phyloP scores from a whole-genome alignment of 2,113 vertebrate genomes.

The Dromiciops gliroides region DNA sequence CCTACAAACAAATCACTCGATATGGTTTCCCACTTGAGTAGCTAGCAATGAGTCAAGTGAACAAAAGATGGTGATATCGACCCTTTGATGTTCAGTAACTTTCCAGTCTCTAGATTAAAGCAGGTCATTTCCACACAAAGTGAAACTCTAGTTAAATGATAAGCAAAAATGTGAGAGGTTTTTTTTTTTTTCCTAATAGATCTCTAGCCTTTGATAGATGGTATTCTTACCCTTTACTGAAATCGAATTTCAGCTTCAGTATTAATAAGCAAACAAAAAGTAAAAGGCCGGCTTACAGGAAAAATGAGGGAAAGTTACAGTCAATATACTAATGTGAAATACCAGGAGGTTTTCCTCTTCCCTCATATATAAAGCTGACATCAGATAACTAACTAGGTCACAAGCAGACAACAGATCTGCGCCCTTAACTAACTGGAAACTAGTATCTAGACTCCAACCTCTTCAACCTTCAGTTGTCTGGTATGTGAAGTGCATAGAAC shows the following conservation, averaged over 20 bases:
- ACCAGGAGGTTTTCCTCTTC: neutral
- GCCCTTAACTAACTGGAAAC: neutral
- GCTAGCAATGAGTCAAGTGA: neutral
- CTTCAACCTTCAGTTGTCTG: neutral
- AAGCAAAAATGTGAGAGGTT: neutral
- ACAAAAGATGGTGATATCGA: constrained; percentile 42
- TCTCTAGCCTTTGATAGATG: constrained; percentile 24
- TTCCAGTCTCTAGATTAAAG: constrained; percentile 55
- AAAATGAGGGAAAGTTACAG: neutral
- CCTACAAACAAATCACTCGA: constrained; percentile 47
- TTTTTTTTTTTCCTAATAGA: constrained; percentile 3
- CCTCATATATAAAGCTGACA: neutral
- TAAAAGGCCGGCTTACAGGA: neutral
- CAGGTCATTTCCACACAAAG: constrained; percentile 46
- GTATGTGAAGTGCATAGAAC: neutral
- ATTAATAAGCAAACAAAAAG: neutral
- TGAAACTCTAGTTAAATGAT: constrained; percentile 48
- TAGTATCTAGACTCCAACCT: neutral
- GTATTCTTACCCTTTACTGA: neutral
- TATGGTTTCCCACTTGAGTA: constrained; percentile 46
- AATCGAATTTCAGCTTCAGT: neutral
- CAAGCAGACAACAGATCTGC: constrained; percentile 6
- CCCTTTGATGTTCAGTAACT: constrained; percentile 38
- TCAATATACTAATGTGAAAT: neutral
- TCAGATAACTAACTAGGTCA: constrained; percentile 26